phyloP scores from a whole-genome alignment of 2,888 invertebrate species.

The Tetheella fluctuosa region DNA sequence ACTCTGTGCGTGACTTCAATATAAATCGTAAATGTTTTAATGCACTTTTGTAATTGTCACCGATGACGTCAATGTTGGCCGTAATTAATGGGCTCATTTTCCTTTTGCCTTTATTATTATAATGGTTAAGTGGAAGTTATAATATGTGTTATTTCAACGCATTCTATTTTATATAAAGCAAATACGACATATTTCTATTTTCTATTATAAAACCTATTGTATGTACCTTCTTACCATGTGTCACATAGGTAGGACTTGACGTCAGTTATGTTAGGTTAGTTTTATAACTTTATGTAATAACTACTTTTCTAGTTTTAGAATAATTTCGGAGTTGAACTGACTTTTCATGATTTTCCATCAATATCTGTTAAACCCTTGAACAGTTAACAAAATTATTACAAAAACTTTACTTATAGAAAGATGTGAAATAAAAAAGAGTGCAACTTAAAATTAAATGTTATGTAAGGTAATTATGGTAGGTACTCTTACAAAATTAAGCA shows the following conservation, averaged over 20 bases:
- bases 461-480: no score
- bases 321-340: no score
- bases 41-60: slow-evolving; percentile 1
- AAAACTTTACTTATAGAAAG: no score
- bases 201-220: not conserved
- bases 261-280: slow-evolving; percentile 2
- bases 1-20: slow-evolving; percentile 46
- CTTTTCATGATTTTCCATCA: no score
- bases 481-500: no score
- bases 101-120: not conserved
- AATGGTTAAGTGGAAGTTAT: not conserved
- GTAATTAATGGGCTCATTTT: not conserved
- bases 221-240: not conserved
- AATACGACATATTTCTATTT: not conserved
- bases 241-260: not conserved
- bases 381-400: no score
- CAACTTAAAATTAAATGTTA: no score
- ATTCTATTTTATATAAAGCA: not conserved
- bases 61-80: not conserved
- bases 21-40: slow-evolving; percentile 19
- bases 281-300: not conserved
- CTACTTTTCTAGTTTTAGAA: not conserved
- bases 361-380: no score
- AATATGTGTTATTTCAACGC: not conserved
- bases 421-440: no score